These are phyloP conservation scores for Cryptocephalus moraei DNA, from an alignment of 2,888 invertebrate genomes.

Conservation along the genomic window DNA sequence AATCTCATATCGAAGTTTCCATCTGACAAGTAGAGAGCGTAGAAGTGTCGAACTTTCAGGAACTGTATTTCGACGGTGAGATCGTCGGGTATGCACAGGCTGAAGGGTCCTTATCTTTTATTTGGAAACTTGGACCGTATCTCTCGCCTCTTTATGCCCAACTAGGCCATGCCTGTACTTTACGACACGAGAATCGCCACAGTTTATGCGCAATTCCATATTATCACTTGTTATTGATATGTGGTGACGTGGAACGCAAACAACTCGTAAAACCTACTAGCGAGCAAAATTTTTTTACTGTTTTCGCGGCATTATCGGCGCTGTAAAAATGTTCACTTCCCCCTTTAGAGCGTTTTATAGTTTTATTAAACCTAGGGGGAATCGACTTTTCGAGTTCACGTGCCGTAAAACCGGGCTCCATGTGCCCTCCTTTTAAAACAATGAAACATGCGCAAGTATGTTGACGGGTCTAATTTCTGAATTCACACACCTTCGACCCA, in stretches of 20 bases:
- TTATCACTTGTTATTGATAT: constrained; percentile 13
- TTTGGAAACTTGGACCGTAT: constrained; percentile 30
- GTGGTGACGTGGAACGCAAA: constrained; percentile 9
- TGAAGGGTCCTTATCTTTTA: constrained; percentile 26
- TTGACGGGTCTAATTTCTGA: too few species aligned
- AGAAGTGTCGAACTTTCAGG: constrained; percentile 23
- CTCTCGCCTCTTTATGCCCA: constrained; percentile 26
- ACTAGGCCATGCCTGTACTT: constrained; percentile 25
- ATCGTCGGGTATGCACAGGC: constrained; percentile 12
- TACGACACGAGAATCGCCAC: constrained; percentile 25
- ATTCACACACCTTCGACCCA: too few species aligned
- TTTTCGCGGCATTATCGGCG: too few species aligned
- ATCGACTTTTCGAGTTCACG: too few species aligned
- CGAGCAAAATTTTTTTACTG: too few species aligned
- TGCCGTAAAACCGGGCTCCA: too few species aligned
- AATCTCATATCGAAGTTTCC: constrained; percentile 25
- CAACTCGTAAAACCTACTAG: constrained; percentile 8
- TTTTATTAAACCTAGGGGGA: too few species aligned
- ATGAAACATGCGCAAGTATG: too few species aligned
- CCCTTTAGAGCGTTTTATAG: too few species aligned
- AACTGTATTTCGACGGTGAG: constrained; percentile 13
- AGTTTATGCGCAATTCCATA: constrained; percentile 15
- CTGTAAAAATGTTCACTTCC: too few species aligned
- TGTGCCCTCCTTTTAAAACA: too few species aligned
- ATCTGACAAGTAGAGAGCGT: constrained; percentile 17